Evolutionary conservation across 2,797 vertebrate species (phyloP).

Genomic region (Microctenopoma lineatum): DNA sequence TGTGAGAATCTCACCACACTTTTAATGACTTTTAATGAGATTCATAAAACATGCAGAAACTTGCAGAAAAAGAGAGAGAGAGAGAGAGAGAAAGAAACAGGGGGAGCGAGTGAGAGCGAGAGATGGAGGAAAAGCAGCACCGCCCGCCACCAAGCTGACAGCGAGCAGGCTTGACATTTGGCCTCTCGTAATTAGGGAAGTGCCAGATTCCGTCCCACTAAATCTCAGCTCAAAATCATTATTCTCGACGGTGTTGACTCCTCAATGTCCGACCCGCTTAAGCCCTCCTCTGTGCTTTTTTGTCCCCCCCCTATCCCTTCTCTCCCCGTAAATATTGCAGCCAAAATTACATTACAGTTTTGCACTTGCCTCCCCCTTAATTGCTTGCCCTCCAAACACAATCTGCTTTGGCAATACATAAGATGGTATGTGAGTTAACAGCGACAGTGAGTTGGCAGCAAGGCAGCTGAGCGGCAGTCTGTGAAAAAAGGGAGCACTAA

Average conservation of each 20-base stretch:
- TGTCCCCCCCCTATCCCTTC: slow-evolving; percentile 11
- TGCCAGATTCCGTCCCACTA: slow-evolving; percentile 86
- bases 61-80: slow-evolving; percentile 71
- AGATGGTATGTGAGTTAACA: slow-evolving; percentile 88
- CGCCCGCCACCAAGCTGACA: slow-evolving; percentile 84
- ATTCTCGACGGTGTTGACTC: slow-evolving; percentile 86
- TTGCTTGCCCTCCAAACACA: slow-evolving; percentile 91
- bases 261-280: slow-evolving; percentile 82
- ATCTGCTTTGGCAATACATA: slow-evolving; percentile 91
- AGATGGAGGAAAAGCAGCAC: slow-evolving; percentile 61
- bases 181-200: slow-evolving; percentile 87
- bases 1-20: slow-evolving; percentile 83
- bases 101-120: slow-evolving; percentile 51
- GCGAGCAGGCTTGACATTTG: slow-evolving; percentile 89
- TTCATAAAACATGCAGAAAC: slow-evolving; percentile 85
- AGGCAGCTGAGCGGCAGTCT: slow-evolving; percentile 70
- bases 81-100: slow-evolving; percentile 33
- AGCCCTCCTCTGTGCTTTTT: slow-evolving; percentile 78
- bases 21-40: slow-evolving; percentile 89
- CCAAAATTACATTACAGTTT: slow-evolving; percentile 89
- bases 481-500: slow-evolving; percentile 81
- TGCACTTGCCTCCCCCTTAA: slow-evolving; percentile 86
- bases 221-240: slow-evolving; percentile 87
- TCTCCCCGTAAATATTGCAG: slow-evolving; percentile 82
- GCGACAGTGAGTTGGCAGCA: slow-evolving; percentile 87